Base-by-base conservation (phyloP, 2,888 invertebrate genomes). In the Melanostoma scalare region DNA sequence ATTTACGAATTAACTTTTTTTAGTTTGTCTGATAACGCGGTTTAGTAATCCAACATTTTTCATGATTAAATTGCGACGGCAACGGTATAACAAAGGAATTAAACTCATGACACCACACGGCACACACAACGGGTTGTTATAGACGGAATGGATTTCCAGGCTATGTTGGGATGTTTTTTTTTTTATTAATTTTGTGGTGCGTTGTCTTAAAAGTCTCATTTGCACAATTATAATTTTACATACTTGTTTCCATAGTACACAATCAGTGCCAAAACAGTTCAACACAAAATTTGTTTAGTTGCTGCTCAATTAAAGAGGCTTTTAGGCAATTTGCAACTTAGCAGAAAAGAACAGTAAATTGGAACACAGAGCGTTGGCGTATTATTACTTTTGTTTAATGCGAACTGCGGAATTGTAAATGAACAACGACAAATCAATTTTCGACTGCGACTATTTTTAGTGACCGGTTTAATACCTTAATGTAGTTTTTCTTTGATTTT, bases 221-320 rank as follows among this genome's bases (percentile, higher is more conserved):
- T 55, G 55, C 72, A 69, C 48, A 67, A 53, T 53, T 73, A 50
- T 36, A 31, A 44, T 63, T 76, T 68, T 74, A 82, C 82, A 77
- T 77, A 82, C 82, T 74, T 82, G 77, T 69, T 69, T 82, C 82
- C 82, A 82, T 82, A 46, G 73, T 52, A 65, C 46, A 52, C 55
- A 69, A 35, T 74, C n/a, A 77, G 38, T 63, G 52, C 36, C 48
- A 72, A 63, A 72, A 75, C 42, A 60, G 50, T 76, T 61, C 36
- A 50, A 68, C 46, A 60, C 53, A 63, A 31, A 31, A 6, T 69
- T 69, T 63, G 36, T 31, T 61, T 56, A 33, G 35, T 60, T 72
- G 40, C 60, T 55, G 31, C 48, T 38, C 36, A 61, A 76, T 61
- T 8, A 73, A 81, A 68, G 68, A 52, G 52, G 73, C 69, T 46